Evolutionary conservation across 2,797 vertebrate species (phyloP), one percentile per base, ranked within the genome.

Genomic region (Nasua narica): DNA sequence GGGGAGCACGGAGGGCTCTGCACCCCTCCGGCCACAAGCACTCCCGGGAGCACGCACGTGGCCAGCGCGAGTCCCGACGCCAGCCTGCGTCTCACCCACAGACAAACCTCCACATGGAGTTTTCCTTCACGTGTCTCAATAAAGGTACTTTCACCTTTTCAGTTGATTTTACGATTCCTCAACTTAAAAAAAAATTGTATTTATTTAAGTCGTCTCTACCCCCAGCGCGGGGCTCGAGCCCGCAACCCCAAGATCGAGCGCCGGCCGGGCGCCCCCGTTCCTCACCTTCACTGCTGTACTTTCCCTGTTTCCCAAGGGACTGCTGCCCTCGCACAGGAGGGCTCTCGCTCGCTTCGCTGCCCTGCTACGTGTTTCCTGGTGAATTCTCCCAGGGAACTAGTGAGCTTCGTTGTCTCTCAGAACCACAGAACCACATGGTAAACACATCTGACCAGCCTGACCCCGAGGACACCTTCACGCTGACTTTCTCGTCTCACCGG

Each of bases 21-120:
- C 1, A 4, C 1, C n/a, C 65, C n/a, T n/a, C 65, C 4, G 0
- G 65, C n/a, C n/a, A 19, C n/a, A 19, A 67, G 40, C 40, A 0
- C 43, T 10, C 56, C 12, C 9, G 2, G 3, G 0, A 21, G 35
- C 5, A 16, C 1, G 4, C n/a, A 23, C 5, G 14, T 2, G 40
- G 65, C 14, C 5, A 32, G 23, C 29, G 18, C 1, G 5, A 56
- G 54, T 56, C 21, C 54, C 25, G 10, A 1, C 1, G 6, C 27
- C 74, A 50, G 43, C 46, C 79, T 9, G 0, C 0, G 23, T 18
- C 9, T 5, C 6, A n/a, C 16, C 27, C 76, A 13, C 18, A 2
- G 40, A 72, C 52, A 21, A 72, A 19, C 27, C 35, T 29, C 46
- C 2, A 0, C 10, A 25, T 18, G 11, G 40, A n/a, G 32, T 21